Percentiles rank a stretch among this genome's conserved stretches.
Evolutionary conservation across 2,797 vertebrate species (phyloP).

Genomic region (Fringilla coelebs): DNA sequence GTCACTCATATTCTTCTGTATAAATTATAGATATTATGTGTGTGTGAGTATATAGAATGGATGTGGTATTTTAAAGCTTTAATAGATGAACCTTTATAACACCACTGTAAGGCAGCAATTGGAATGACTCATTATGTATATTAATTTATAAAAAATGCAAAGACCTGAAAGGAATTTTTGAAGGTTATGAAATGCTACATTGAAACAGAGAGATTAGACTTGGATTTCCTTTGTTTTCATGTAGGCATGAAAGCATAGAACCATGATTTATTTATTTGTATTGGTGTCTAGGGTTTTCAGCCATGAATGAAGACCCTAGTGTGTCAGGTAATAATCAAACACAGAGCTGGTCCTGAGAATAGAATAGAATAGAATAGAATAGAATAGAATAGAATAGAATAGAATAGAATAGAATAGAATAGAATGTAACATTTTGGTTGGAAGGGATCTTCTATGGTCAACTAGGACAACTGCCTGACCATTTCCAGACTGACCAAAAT

Average conservation of each 20-base stretch:
- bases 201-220: background rate
- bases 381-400: background rate
- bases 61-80: background rate
- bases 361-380: background rate
- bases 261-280: background rate
- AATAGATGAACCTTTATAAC: background rate
- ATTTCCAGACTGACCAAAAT: background rate
- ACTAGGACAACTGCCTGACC: background rate
- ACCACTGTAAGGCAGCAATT: background rate
- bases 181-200: background rate
- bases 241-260: background rate
- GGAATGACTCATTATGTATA: background rate
- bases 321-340: background rate
- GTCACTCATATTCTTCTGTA: background rate
- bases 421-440: background rate
- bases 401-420: background rate
- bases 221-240: background rate
- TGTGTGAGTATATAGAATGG: background rate
- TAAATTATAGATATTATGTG: background rate
- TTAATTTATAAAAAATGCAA: constrained; percentile 3
- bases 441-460: background rate
- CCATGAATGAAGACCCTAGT: background rate
- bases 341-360: background rate
- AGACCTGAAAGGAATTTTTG: background rate
- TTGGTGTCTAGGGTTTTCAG: background rate